A percentile compares a stretch with the other conserved stretches of the same genome.
phyloP scores from a whole-genome alignment of 2,888 invertebrate species.

The Microctonus brassicae region DNA sequence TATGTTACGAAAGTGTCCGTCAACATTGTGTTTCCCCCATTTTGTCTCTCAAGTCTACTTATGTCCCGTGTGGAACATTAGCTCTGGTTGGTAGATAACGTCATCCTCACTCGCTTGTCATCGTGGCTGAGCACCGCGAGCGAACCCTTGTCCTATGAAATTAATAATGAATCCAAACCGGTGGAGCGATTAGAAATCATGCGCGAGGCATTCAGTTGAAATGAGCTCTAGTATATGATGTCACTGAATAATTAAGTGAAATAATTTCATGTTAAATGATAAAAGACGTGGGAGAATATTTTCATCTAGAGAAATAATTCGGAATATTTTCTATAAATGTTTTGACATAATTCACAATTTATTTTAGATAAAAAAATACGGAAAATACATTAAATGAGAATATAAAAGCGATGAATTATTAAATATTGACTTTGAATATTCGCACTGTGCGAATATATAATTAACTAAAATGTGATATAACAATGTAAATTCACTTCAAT shows the following conservation, averaged over 20 bases:
- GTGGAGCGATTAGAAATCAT: background rate
- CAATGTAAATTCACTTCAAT: background rate
- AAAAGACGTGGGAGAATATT: background rate
- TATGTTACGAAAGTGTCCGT: background rate
- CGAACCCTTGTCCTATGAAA: constrained; percentile 16
- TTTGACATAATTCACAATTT: too few species aligned
- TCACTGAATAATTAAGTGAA: constrained; percentile 3
- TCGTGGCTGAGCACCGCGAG: background rate
- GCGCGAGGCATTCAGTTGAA: background rate
- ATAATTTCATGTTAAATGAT: background rate
- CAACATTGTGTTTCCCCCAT: background rate
- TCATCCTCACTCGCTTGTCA: constrained; percentile 17
- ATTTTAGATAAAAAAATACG: too few species aligned
- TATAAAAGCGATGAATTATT: too few species aligned
- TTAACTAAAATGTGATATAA: background rate
- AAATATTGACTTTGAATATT: background rate
- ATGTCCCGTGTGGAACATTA: constrained; percentile 4
- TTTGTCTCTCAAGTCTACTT: constrained; percentile 5
- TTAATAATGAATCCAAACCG: background rate
- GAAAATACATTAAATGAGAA: too few species aligned
- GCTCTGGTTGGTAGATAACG: constrained; percentile 15
- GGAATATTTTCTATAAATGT: background rate
- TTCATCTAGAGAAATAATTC: background rate
- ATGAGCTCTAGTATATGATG: background rate
- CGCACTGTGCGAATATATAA: background rate